These are phyloP conservation scores for Cheilosia pagana DNA, from an alignment of 2,888 invertebrate genomes.

Conservation along the genomic window DNA sequence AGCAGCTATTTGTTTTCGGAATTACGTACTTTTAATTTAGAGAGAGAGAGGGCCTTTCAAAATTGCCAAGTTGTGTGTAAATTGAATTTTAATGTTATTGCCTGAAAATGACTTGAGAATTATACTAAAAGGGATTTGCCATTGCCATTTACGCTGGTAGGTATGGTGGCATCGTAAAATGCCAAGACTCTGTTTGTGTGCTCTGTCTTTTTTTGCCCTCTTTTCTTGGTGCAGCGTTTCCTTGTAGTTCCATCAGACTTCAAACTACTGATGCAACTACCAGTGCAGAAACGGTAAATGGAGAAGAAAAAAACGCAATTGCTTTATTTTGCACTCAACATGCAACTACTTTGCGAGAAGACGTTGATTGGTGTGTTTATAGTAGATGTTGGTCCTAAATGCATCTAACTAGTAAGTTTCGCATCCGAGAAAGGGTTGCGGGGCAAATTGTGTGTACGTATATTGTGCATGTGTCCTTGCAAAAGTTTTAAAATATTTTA, in stretches of 20 bases:
- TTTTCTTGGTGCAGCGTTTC: not conserved
- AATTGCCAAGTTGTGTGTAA: not conserved
- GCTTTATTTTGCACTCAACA: constrained; percentile 69
- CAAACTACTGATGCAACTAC: constrained; percentile 43
- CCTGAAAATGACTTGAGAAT: constrained; percentile 44
- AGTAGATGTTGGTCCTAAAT: constrained; percentile 69
- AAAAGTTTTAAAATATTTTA: constrained; percentile 70
- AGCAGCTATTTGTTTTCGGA: not conserved
- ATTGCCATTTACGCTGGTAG: constrained; percentile 53
- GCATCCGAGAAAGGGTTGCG: constrained; percentile 34
- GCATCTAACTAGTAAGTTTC: constrained; percentile 63
- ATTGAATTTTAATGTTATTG: constrained; percentile 38
- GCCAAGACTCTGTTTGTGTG: constrained; percentile 28
- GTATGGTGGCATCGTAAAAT: constrained; percentile 56
- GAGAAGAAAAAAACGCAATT: constrained; percentile 35
- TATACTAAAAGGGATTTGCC: constrained; percentile 60
- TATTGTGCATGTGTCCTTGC: constrained; percentile 64
- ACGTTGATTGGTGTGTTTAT: constrained; percentile 74
- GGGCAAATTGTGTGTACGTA: constrained; percentile 23
- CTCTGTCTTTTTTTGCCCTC: not conserved
- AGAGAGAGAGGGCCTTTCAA: not conserved
- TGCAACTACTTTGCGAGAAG: constrained; percentile 65
- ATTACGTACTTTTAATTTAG: not conserved
- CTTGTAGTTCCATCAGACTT: constrained; percentile 24
- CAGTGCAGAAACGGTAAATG: constrained; percentile 36